Percentiles rank a stretch among this genome's conserved stretches.
Evolutionary conservation across 2,113 vertebrate genomes (phyloP).

Genomic region (Laterallus jamaicensis): DNA sequence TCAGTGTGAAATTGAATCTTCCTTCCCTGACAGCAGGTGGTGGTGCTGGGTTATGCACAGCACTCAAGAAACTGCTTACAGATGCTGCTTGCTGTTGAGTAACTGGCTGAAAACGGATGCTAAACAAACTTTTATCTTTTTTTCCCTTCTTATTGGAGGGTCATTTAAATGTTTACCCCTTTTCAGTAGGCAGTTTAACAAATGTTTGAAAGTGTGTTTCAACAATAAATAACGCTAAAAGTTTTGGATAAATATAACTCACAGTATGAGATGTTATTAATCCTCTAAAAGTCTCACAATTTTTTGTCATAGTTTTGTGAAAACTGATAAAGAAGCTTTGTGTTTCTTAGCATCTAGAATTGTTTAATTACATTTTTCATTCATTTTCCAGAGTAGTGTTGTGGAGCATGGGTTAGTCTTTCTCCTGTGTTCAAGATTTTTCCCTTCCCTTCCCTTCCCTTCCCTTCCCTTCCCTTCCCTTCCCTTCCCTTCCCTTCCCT

Average conservation of each 20-base stretch:
- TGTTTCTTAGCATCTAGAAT: neutral
- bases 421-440: neutral
- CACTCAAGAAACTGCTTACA: neutral
- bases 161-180: neutral
- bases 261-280: neutral
- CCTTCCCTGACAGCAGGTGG: slow-evolving; percentile 71
- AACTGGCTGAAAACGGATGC: neutral
- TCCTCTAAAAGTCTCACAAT: neutral
- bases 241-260: neutral
- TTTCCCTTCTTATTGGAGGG: neutral
- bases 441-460: rapidly evolving
- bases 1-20: neutral
- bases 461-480: too few species aligned
- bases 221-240: neutral
- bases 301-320: neutral
- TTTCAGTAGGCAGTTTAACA: neutral
- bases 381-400: neutral
- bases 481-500: too few species aligned
- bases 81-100: neutral
- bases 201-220: neutral
- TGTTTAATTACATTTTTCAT: neutral
- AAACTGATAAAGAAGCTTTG: neutral
- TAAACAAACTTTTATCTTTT: neutral
- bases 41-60: slow-evolving; percentile 47
- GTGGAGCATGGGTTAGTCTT: neutral